phyloP scores from a whole-genome alignment of 2,888 invertebrate genomes.

The Elegia similella region DNA sequence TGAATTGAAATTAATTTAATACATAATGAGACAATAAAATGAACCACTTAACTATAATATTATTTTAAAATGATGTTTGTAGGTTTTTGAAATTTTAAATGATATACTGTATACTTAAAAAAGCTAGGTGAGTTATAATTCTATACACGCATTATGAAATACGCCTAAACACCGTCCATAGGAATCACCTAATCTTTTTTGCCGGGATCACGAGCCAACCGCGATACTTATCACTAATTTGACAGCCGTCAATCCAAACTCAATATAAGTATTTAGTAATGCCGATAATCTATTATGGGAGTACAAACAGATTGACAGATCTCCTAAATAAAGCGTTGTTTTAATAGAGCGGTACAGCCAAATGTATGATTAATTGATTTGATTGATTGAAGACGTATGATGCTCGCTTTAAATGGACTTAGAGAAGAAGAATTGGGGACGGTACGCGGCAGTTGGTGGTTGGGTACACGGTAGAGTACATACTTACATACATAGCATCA shows the following conservation, averaged over 20 bases:
- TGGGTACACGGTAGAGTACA: too few species aligned
- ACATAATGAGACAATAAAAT: too few species aligned
- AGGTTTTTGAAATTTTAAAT: too few species aligned
- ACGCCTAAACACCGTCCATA: background rate
- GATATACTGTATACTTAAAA: too few species aligned
- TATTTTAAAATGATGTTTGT: too few species aligned
- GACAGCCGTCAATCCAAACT: slow-evolving; percentile 42
- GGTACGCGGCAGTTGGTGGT: too few species aligned
- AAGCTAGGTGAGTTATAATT: background rate
- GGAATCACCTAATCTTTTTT: slow-evolving; percentile 15
- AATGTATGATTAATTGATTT: slow-evolving; percentile 8
- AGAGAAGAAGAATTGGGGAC: background rate
- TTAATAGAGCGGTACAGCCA: slow-evolving; percentile 9
- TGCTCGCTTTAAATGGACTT: background rate
- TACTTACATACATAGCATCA: too few species aligned
- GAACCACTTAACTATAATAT: too few species aligned
- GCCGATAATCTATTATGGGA: slow-evolving; percentile 2
- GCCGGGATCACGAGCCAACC: slow-evolving; percentile 12
- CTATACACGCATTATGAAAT: background rate
- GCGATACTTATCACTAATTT: slow-evolving; percentile 39
- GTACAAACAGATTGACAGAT: slow-evolving; percentile 17
- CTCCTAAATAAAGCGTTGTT: slow-evolving; percentile 13
- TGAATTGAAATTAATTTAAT: too few species aligned
- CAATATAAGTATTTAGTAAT: slow-evolving; percentile 28
- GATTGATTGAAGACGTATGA: slow-evolving; percentile 11